Evolutionary conservation across 2,113 vertebrate species (phyloP), one percentile per base, ranked within the genome.

Genomic region (Oriolus oriolus): DNA sequence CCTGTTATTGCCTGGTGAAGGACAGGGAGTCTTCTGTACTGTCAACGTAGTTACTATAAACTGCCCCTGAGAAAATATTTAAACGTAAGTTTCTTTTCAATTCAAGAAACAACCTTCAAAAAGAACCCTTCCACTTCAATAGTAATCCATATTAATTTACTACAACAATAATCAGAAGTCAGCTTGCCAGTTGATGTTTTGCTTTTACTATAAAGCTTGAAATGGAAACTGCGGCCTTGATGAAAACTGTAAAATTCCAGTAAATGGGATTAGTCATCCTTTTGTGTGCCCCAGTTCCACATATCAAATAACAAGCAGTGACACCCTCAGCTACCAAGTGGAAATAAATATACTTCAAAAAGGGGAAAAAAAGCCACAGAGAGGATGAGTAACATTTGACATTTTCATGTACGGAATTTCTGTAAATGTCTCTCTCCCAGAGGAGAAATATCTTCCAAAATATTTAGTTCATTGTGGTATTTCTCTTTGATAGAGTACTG

Each of bases 251-350:
- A 97, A 97, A 95, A 97, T 98, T 98, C 98, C 98, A 97, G 97
- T 97, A 98, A 98, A 97, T 69, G 69, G 96, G 87, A 96, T 98
- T 98, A 98, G 96, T 98, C 97, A 98, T 97, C 93, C 93, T 94
- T 97, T 96, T 96, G 89, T 97, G 96, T 94, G 90, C 91, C 95
- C 79, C 91, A 89, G 94, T 84, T 95, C 84, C 96, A 95, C 90
- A 90, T 97, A 98, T 97, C 97, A 97, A 97, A 98, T 95, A 95
- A 95, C 96, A 96, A 98, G 95, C 82, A 94, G 94, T 97, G 97
- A 95, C 97, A 97, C 96, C 57, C 94, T 91, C 91, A 94, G 87
- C 95, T 98, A 97, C 97, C 96, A 93, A 97, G 81, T 92, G 59
- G 97, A 97, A 97, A 96, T 91, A 98, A 97, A 97, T 92, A 96